Evolutionary conservation across 2,113 vertebrate species (phyloP), one percentile per base, ranked within the genome.

Genomic region (Vulpes ferrilata): DNA sequence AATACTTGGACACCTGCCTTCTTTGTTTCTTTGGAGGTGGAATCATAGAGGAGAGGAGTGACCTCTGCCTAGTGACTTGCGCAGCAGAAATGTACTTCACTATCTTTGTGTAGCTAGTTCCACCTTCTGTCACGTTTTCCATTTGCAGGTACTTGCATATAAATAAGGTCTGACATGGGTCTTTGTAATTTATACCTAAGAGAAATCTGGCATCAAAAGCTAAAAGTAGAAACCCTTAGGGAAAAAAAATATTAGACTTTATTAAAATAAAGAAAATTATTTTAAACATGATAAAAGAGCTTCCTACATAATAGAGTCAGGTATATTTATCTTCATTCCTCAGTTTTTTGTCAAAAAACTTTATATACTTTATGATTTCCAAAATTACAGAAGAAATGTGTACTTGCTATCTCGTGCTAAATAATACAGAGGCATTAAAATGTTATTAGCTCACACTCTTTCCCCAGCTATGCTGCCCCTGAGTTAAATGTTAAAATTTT

Each of bases 401-500:
- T 32, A 67, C 55, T 64, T 86, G 35, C 59, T 91, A 11, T 48
- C 51, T 53, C 74, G 95, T 92, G n/a, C 7, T 94, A 88, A 97
- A 87, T 97, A 92, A 82, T 86, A 82, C 2, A 71, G 55, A 92
- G 8, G 55, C 38, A 95, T 92, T 95, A 95, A 96, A 92, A 90
- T 93, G 38, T 96, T 90, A 97, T 83, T 74, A 93, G 69, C 22
- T 19, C 69, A 60, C 20, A 59, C 22, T 69, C 90, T 32, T 80
- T 93, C 59, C 43, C 48, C 3, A 48, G 51, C 5, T 88, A 23
- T 76, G 64, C 16, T 85, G 32, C 71, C 53, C n/a, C 30, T 94
- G 53, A 23, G 43, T 93, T 94, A 90, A 86, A 89, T 22, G 55
- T 95, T 94, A 95, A 96, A 73, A 55, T 94, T 87, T 96, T 92